Evolutionary conservation across 2,888 invertebrate species (phyloP), one percentile per base, ranked within the genome.

Genomic region (Hypomecis punctinalis): DNA sequence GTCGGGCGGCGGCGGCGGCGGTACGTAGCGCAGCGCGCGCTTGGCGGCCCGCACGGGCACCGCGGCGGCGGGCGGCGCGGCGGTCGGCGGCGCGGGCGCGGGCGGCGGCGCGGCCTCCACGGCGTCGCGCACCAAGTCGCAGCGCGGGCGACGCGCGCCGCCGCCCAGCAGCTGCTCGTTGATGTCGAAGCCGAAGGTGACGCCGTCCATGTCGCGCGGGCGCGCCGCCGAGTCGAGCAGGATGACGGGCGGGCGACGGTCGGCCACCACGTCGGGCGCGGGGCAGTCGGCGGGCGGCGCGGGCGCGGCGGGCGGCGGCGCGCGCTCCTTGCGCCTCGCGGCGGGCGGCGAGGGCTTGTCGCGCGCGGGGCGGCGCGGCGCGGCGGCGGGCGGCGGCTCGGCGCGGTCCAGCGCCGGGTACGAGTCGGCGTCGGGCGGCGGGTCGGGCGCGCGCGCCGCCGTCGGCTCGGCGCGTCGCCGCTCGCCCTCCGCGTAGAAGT

Each of bases 171-270:
- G 91, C 83, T 95, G 95, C 86, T 96, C 95, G 88, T 96, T 96
- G 66, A 96, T 91, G 81, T 96, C 96, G 87, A 96, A 96, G 10
- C 97, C 97, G 86, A 97, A 97, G 43, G 96, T 97, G 63, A 97
- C 94, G 77, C 95, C 96, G 79, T 94, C 94, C 86, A 96, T 94
- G 75, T 91, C 90, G 71, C 79, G 93, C 73, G 90, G 83, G 57
- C 84, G 80, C 69, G 84, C 85, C 68, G 93, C 91, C 78, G 95
- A 95, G 83, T 96, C 94, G 71, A 96, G 89, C 80, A 97, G 95
- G 67, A 96, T 95, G 68, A 97, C 97, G 58, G 97, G 95, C 61
- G 97, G 96, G 66, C 95, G 94, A 23, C 89, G 86, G 77, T 86
- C 90, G 43, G 86, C 80, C 67, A 90, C 86, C 74, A 91, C 91